Base-by-base conservation (phyloP, 2,888 invertebrate species). In the Sesamia inferens region DNA sequence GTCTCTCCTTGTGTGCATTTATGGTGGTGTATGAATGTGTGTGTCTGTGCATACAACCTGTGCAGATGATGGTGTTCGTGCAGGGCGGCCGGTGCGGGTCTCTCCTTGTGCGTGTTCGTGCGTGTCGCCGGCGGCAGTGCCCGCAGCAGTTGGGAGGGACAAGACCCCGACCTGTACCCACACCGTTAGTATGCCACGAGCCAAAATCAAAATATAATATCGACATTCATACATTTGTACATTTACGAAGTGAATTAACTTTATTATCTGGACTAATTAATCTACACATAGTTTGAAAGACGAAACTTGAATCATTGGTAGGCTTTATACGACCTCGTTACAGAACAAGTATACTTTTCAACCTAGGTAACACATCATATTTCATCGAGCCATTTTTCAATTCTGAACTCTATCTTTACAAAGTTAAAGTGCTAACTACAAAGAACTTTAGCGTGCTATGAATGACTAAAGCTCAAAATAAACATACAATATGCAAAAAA, bases 141-240 rank as follows among this genome's bases (percentile, higher is more conserved):
- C 92, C 98, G 98, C 90, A 98, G 97, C 93, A 98, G 97, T 94
- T 98, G 98, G 95, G 98, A 98, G 86, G 99, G 99, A 93, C 98
- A 99, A 87, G 99, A 99, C 79, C 99, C 99, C 89, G 99, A 99
- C 97, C 99, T 98, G 77, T 68, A 66, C 74, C 77, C 87, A 83
- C 81, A 80, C 79, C 85, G 82, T 84, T 81, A 81, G 63, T 81
- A 67, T 58, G 76, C 57, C 76, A 61, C 71, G 44, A 84, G 24
- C 84, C 81, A 71, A 81, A 48, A 31, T 31, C 5, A 65, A 31
- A n/a, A 55, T 65, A 65, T 55, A 31, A 31, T 31, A 54, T 24
- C 8, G 0, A 47, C 13, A 47, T n/a, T n/a, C 10, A 31, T 65
- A 19, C 0, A 64, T n/a, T n/a, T 14, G 31, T 65, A 19, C 0